These are phyloP conservation scores for Eupsilia transversa DNA, from an alignment of 2,888 invertebrate genomes.

Conservation along the genomic window DNA sequence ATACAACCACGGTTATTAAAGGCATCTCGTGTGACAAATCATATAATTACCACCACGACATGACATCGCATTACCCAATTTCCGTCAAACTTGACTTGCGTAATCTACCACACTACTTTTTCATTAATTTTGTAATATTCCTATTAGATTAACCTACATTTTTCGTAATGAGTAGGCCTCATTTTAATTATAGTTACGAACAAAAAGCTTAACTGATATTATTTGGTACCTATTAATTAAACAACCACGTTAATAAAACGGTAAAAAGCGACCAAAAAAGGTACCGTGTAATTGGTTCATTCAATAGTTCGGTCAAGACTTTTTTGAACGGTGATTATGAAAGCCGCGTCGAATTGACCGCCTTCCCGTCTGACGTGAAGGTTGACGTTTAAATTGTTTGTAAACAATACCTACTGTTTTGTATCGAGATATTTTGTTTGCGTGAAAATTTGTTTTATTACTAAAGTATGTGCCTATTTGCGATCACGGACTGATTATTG, in stretches of 20 bases:
- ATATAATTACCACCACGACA: conserved; percentile 36
- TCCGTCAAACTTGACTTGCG: conserved; percentile 42
- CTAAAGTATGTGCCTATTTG: background rate
- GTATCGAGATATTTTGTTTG: background rate
- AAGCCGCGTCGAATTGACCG: conserved; percentile 59
- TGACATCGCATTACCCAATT: conserved; percentile 26
- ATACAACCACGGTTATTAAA: conserved; percentile 5
- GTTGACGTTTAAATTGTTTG: conserved; percentile 33
- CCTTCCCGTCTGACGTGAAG: conserved; percentile 64
- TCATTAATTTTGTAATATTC: conserved; percentile 19
- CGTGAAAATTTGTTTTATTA: background rate
- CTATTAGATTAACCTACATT: conserved; percentile 3
- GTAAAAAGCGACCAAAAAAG: conserved; percentile 22
- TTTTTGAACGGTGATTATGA: conserved; percentile 54
- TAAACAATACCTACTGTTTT: conserved; percentile 37
- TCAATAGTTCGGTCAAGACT: conserved; percentile 32
- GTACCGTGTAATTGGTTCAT: conserved; percentile 52
- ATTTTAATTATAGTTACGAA: background rate
- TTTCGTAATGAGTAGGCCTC: background rate
- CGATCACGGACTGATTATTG: background rate
- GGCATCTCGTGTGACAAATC: conserved; percentile 37
- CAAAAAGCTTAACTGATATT: background rate
- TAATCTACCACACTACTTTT: conserved; percentile 5
- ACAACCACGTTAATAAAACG: conserved; percentile 5
- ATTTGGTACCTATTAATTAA: background rate